Base-by-base conservation (phyloP, 2,888 invertebrate genomes). In the Barypeithes pellucidus region DNA sequence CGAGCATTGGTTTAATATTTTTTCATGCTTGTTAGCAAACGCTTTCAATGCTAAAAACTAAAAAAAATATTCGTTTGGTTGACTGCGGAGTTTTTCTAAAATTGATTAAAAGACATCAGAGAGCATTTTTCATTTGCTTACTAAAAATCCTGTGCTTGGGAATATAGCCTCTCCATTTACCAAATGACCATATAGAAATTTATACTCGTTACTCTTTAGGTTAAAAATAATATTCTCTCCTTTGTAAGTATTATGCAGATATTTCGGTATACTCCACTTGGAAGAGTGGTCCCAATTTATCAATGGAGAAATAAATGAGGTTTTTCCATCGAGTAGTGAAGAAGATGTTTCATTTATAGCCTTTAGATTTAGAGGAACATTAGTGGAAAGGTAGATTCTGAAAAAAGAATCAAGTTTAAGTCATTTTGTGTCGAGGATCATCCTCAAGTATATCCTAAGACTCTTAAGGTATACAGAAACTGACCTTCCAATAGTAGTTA, bases 261-360 rank as follows among this genome's bases (percentile, higher is more conserved):
- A 93, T 63, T 90, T 89, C 0, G 92, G 91, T 0, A 93, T 91
- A 78, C 90, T 87, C 93, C 93, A 94, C 75, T 93, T 91, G 73
- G 91, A 91, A 29, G 90, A 89, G 80, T 97, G 96, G 79, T 97
- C 95, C 96, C 96, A 97, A 75, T 90, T 90, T n/a, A 97, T 89
- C 0, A 94, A 86, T 14, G 94, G 92, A 0, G 94, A 89, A 43
- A 97, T 88, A 91, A 94, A 94, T 0, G 95, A 93, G 0, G 96
- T 97, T 0, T 93, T 92, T n/a, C 92, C 89, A 0, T 94, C 92
- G 2, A 96, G 96, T 0, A 96, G 97, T 85, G 90, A 95, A 0
- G 94, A 86, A 11, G 87, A 84, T 0, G 68, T 63, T 9, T 94
- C 93, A 85, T 95, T 95, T 45, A 97, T 87, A 67, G 91, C 90